Conservation (phyloP, 2,113 vertebrate genomes). For the Rhizomys pruinosus region DNA sequence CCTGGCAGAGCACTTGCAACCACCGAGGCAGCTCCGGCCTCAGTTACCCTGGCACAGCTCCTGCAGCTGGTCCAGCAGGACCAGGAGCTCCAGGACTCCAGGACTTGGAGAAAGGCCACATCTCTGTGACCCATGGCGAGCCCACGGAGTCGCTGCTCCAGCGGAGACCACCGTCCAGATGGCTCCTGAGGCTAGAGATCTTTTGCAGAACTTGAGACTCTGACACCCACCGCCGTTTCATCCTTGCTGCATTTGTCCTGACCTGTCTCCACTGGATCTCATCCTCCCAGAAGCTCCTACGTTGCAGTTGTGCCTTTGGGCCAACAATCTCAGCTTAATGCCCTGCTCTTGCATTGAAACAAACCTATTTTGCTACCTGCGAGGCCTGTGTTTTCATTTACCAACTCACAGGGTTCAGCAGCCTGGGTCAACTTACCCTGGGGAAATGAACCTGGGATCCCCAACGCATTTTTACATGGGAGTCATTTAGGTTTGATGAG, state of each 20-base stretch:
- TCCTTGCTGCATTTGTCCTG: too few species aligned
- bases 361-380: not conserved
- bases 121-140: constrained; percentile 32
- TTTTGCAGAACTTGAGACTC: too few species aligned
- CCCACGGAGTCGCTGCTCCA: constrained; percentile 70
- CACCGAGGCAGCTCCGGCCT: accelerated
- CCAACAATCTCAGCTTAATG: not conserved
- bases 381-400: not conserved
- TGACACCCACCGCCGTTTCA: too few species aligned
- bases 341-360: not conserved
- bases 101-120: not conserved
- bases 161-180: constrained; percentile 5
- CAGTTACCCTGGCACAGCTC: constrained; percentile 68
- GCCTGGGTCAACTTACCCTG: not conserved
- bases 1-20: accelerated
- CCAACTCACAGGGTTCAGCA: not conserved
- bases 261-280: too few species aligned
- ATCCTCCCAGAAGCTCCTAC: not conserved
- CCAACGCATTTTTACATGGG: not conserved
- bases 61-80: constrained; percentile 74
- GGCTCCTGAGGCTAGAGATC: not conserved
- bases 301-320: not conserved
- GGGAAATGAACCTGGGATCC: not conserved
- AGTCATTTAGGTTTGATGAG: not conserved
- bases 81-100: constrained; percentile 56